Evolutionary conservation across 1,140 invertebrate species (phyloP), one percentile per base, ranked within the genome.

Genomic region (Gonatopus flavifemur): DNA sequence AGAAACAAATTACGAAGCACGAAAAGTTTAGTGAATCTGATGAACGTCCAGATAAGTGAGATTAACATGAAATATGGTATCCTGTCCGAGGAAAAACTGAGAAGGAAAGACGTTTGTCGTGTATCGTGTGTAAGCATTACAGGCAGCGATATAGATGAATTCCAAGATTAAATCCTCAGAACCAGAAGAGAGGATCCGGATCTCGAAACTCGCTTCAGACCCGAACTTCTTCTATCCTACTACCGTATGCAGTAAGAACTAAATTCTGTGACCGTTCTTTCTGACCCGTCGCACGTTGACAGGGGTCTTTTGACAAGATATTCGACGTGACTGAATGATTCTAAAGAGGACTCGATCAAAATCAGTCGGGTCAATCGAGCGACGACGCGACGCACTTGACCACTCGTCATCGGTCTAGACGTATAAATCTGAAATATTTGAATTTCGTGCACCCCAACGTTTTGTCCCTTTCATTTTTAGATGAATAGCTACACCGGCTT

Each of bases 61-160:
- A 61, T 47, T 54, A 43, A 47, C 39, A 61, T 16, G 60, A 55
- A 59, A 64, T 64, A 64, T 64, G 64, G 57, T 60, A 64, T 43
- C 42, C 19, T 62, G 57, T 30, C 35, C 10, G 42, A 47, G 62
- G 46, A 60, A 64, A 64, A 41, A 46, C 50, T 49, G 21, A 36
- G 40, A 45, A 13, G 54, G 61, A 57, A 64, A 63, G 44, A 47
- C 15, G 32, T 12, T 9, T 30, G 32, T n/a, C 20, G 24, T 32
- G 15, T n/a, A 28, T 42, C 16, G 45, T 44, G 38, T 62, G 51
- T 41, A 48, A 51, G 46, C 49, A 48, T n/a, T n/a, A n/a, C n/a
- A 43, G 16, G 37, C 55, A 38, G 45, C 41, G 47, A 56, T 51
- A 50, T 63, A 64, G 60, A 63, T 63, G 53, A 61, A 45, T 24